Evolutionary conservation across 2,888 invertebrate genomes (phyloP).

Genomic region (Lathronympha strigana): DNA sequence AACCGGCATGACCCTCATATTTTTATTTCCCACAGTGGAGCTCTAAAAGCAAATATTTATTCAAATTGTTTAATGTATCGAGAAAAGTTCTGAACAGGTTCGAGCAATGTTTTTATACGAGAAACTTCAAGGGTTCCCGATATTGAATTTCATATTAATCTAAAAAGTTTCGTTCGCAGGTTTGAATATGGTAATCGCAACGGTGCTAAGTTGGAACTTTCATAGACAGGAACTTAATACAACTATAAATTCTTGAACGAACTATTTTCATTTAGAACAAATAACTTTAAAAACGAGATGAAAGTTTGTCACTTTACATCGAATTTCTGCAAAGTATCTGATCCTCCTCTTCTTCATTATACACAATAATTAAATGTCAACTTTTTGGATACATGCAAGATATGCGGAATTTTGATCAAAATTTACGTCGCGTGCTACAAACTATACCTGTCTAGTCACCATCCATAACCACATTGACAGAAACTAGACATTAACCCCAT

Average conservation of each 20-base stretch:
- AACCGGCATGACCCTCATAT: not conserved
- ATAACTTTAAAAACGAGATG: no score
- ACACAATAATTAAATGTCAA: no score
- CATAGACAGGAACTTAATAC: not conserved
- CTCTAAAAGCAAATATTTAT: constrained; percentile 20
- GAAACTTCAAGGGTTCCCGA: constrained; percentile 20
- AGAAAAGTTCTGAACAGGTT: constrained; percentile 6
- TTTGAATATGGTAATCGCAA: constrained; percentile 18
- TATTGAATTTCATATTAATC: constrained; percentile 29
- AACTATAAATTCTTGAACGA: not conserved
- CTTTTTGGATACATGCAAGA: no score
- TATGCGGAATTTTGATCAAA: no score
- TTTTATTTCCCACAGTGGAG: not conserved
- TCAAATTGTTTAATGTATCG: constrained; percentile 24
- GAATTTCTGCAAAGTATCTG: not conserved
- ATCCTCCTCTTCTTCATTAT: no score
- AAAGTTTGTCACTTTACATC: no score
- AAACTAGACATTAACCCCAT: not conserved
- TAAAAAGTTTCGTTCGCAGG: constrained; percentile 15
- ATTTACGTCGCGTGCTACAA: no score
- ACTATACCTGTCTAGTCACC: no score
- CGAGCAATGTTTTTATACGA: constrained; percentile 10
- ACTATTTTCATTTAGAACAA: not conserved
- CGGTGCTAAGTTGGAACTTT: not conserved
- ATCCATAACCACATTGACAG: not conserved